phyloP scores from a whole-genome alignment of 2,797 vertebrate genomes.

The Ciconia nigra region DNA sequence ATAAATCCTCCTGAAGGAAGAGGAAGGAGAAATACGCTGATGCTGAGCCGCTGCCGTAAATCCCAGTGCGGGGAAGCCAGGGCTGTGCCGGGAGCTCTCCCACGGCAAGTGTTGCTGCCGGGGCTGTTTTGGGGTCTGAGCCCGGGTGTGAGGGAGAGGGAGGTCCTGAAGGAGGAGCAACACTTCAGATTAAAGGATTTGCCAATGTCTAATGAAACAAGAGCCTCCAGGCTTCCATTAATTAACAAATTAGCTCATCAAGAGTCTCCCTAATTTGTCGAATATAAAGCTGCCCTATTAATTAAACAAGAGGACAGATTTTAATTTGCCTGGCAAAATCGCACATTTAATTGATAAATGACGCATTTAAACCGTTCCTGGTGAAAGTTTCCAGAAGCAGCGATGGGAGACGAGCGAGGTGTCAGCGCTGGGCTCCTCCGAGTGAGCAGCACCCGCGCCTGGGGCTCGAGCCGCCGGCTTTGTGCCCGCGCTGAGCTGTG shows the following conservation, averaged over 20 bases:
- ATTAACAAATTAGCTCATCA: conserved; percentile 57
- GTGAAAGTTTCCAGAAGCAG: neutral
- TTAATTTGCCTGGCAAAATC: neutral
- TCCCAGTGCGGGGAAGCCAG: neutral
- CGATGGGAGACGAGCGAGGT: accelerated
- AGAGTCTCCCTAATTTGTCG: conserved; percentile 7
- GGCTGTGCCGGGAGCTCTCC: neutral
- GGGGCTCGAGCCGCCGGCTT: neutral
- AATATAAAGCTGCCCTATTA: conserved; percentile 32
- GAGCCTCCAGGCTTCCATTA: conserved; percentile 23
- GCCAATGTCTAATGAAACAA: neutral
- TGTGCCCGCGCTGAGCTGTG: neutral
- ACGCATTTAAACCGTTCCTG: neutral
- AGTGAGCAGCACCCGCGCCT: neutral
- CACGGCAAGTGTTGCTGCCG: accelerated
- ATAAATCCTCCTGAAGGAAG: neutral
- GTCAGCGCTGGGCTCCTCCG: neutral
- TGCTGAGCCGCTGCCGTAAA: neutral
- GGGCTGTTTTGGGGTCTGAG: neutral
- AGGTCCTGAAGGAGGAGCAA: neutral
- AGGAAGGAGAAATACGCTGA: neutral
- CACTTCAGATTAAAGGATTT: neutral
- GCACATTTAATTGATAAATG: neutral
- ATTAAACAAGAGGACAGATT: neutral
- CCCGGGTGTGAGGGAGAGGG: neutral